phyloP scores from a whole-genome alignment of 2,888 invertebrate species.

The Mamestra brassicae region DNA sequence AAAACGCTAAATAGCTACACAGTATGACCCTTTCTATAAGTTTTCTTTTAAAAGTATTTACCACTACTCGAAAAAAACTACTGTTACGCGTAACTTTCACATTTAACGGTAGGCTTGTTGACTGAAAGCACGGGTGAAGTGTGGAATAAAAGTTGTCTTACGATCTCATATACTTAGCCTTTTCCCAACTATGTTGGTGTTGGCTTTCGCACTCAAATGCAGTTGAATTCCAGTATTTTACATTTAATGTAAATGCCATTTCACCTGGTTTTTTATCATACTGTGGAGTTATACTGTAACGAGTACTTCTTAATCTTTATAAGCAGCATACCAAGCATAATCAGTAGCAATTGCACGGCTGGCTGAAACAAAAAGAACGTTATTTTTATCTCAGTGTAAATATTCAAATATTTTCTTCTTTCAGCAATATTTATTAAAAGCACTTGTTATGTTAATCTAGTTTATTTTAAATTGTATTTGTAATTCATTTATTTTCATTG shows the following conservation, averaged over 20 bases:
- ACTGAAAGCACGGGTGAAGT: background rate
- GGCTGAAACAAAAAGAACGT: background rate
- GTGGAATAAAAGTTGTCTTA: background rate
- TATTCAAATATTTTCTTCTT: background rate
- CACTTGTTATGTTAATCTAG: background rate
- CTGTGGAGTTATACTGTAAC: constrained; percentile 29
- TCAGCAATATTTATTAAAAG: background rate
- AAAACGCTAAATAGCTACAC: constrained; percentile 33
- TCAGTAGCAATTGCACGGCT: constrained; percentile 17
- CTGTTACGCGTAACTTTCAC: background rate
- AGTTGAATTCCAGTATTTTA: background rate
- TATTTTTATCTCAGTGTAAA: constrained; percentile 8
- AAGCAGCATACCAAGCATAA: constrained; percentile 2
- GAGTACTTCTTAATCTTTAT: background rate
- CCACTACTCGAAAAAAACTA: background rate
- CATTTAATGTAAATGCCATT: background rate
- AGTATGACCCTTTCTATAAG: constrained; percentile 11
- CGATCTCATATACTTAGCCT: background rate
- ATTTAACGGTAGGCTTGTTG: background rate
- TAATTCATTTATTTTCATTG: background rate
- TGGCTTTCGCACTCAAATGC: background rate
- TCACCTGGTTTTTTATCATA: background rate
- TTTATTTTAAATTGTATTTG: background rate
- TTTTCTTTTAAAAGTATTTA: background rate
- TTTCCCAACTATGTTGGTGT: background rate